These are phyloP conservation scores for Girardia tigrina DNA, from an alignment of 2,888 invertebrate species.

Conservation along the genomic window DNA sequence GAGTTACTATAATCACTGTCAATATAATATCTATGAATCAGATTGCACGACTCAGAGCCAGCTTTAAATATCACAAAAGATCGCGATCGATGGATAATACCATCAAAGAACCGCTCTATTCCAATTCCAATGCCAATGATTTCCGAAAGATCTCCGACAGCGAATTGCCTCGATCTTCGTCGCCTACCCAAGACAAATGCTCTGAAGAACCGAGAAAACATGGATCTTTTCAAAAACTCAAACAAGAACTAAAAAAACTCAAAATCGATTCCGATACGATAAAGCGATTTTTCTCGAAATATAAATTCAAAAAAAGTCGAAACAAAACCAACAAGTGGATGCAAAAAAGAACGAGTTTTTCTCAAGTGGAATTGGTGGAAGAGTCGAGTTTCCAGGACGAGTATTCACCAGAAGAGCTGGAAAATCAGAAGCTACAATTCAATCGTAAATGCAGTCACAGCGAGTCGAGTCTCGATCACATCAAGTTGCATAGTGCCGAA, in stretches of 20 bases:
- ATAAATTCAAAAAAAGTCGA: neutral
- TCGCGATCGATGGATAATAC: conserved; percentile 1
- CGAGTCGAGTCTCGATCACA: conserved; percentile 14
- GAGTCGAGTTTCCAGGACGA: neutral
- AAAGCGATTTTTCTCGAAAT: neutral
- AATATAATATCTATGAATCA: neutral
- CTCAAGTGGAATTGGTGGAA: neutral
- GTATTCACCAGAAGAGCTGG: neutral
- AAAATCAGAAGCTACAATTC: neutral
- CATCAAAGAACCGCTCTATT: neutral
- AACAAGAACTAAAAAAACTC: conserved; percentile 5
- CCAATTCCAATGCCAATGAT: neutral
- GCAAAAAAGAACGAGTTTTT: neutral
- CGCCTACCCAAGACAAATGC: neutral
- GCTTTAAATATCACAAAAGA: conserved; percentile 1
- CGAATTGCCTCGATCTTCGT: neutral
- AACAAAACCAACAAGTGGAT: neutral
- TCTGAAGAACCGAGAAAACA: neutral
- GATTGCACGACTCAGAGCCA: conserved; percentile 23
- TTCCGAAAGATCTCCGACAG: neutral
- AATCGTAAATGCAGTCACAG: conserved; percentile 5
- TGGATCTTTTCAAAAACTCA: conserved; percentile 11
- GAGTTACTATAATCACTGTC: neutral
- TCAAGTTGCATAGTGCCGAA: neutral
- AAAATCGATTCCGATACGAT: neutral